phyloP scores from a whole-genome alignment of 2,888 invertebrate species.

The Ophion costatus region DNA sequence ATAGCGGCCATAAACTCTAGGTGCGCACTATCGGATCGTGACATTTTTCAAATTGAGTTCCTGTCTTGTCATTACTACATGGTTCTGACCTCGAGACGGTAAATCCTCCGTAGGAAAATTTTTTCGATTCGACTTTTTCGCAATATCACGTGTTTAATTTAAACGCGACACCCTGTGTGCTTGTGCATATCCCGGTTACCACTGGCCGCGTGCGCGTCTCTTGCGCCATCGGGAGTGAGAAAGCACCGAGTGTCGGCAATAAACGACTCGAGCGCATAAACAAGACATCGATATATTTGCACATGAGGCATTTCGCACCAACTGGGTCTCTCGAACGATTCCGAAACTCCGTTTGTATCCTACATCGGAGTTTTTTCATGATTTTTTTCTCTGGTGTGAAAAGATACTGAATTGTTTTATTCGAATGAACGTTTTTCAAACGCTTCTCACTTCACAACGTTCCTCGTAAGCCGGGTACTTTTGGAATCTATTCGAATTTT shows the following conservation, averaged over 20 bases:
- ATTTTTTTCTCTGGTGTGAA: background rate
- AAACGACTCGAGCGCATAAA: slow-evolving; percentile 51
- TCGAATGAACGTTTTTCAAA: too few relatives aligned
- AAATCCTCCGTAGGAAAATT: background rate
- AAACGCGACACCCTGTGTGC: background rate
- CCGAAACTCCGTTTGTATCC: background rate
- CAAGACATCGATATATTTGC: slow-evolving; percentile 21
- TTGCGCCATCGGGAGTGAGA: slow-evolving; percentile 50
- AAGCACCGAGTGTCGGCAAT: slow-evolving; percentile 49
- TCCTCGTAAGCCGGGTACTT: too few relatives aligned
- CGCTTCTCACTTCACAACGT: background rate
- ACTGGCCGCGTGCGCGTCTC: slow-evolving; percentile 36
- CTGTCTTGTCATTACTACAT: too few relatives aligned
- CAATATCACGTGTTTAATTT: background rate
- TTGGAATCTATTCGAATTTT: background rate
- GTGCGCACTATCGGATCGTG: too few relatives aligned
- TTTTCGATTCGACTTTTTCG: background rate
- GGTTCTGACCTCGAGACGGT: background rate
- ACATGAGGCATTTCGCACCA: slow-evolving; percentile 18
- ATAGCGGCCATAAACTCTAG: background rate
- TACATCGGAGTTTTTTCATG: background rate
- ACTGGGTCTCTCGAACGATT: background rate
- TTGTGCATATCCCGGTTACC: background rate
- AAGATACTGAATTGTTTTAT: background rate
- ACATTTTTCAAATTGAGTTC: too few relatives aligned